phyloP scores from a whole-genome alignment of 2,797 vertebrate species.

The Hemibagrus guttatus region DNA sequence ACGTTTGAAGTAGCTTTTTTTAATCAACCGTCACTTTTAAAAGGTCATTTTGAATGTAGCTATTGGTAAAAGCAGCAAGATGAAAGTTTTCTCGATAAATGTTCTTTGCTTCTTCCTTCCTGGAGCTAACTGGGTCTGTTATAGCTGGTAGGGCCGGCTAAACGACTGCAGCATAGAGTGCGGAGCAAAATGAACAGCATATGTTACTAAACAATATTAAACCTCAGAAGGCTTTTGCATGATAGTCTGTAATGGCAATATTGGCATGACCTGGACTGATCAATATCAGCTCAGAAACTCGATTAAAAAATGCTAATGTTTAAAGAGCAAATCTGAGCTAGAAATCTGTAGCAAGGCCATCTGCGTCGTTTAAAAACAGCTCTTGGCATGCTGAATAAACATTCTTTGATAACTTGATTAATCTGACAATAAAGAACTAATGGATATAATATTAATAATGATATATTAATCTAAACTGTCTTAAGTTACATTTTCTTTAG shows the following conservation, averaged over 20 bases:
- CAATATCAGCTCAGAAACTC: not conserved
- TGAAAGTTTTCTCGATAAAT: not conserved
- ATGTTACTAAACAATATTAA: not conserved
- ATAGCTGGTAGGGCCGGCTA: not conserved
- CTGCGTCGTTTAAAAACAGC: not conserved
- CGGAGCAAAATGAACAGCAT: not conserved
- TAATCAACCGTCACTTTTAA: not conserved
- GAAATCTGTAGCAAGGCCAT: not conserved
- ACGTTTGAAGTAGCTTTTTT: constrained; percentile 16
- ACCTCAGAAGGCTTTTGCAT: not conserved
- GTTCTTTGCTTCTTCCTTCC: not conserved
- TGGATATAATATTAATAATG: not conserved
- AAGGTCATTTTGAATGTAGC: constrained; percentile 38
- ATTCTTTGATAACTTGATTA: not conserved
- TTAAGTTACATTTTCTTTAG: not conserved
- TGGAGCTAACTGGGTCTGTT: not conserved
- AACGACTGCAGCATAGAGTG: not conserved
- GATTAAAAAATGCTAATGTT: not conserved
- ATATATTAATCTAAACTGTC: not conserved
- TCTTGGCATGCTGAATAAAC: not conserved
- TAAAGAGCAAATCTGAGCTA: not conserved
- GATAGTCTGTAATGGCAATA: not conserved
- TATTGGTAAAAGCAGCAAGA: not conserved
- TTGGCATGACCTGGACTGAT: not conserved
- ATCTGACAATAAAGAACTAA: not conserved